Base-by-base conservation (phyloP, 2,113 vertebrate genomes). In the Tichodroma muraria region DNA sequence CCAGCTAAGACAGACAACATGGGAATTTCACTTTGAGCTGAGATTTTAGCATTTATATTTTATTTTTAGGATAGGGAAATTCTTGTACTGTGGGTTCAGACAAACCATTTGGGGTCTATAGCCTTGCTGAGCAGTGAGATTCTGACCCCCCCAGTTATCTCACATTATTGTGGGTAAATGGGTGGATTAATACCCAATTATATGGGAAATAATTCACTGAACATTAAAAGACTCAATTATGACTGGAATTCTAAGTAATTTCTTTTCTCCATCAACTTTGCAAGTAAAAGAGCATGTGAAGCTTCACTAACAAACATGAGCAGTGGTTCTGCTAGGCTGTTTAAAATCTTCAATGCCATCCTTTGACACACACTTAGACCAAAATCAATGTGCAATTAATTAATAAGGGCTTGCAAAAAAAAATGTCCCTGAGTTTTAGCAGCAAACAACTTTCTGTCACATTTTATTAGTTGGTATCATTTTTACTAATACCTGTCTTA, bases 401-500 rank as follows among this genome's bases (percentile, higher is more conserved):
- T 96, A 96, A 90, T 89, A 89, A 91, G 89, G 87, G 86, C 71
- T 82, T 90, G 87, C 63, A 90, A 95, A 93, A 94, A 95, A 56
- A 94, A 92, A 68, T 42, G 78, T 88, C 63, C 59, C 54, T 0
- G 1, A 87, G 40, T 93, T 95, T 95, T 85, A 95, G 90, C 68
- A 88, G 93, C 89, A 94, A 95, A 95, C 97, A 97, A 96, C 86
- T 86, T 96, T 95, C 96, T 97, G 96, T 96, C 96, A 97, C 88
- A 94, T 96, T 97, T 97, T 97, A 97, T 97, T 97, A 97, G 63
- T 64, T 68, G 63, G 76, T 77, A 75, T 94, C 72, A 88, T 91
- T 96, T 96, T 96, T 95, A 85, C 94, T 97, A 97, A 96, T 96
- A 96, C 90, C 91, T 93, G 89, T 63, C 91, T 88, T 90, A 95